phyloP scores from a whole-genome alignment of 2,888 invertebrate species.

The Maniola hyperantus region DNA sequence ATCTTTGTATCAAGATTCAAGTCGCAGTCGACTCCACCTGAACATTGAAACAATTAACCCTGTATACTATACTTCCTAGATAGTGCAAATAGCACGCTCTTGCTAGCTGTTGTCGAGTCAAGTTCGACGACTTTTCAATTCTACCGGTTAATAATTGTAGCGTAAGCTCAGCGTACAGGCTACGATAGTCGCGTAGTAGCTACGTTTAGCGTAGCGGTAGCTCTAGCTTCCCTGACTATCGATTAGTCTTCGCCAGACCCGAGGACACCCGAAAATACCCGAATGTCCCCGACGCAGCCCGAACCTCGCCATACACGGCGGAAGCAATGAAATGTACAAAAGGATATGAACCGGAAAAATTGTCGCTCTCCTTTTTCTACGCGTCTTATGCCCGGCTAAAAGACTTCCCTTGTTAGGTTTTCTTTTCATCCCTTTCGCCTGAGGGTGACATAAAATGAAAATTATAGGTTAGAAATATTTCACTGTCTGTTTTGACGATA shows the following conservation, averaged over 20 bases:
- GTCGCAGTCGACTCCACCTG: conserved; percentile 44
- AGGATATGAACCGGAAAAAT: conserved; percentile 81
- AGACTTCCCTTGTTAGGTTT: conserved; percentile 64
- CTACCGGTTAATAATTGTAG: conserved; percentile 55
- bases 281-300: conserved; percentile 57
- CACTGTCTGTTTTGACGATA: neutral
- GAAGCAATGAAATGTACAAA: conserved; percentile 82
- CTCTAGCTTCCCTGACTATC: conserved; percentile 60
- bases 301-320: conserved; percentile 71
- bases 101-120: conserved; percentile 48
- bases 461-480: conserved; percentile 20
- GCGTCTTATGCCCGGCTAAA: conserved; percentile 67
- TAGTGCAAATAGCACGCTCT: conserved; percentile 44
- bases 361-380: conserved; percentile 77
- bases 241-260: conserved; percentile 64
- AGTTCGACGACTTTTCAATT: conserved; percentile 59
- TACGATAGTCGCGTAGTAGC: conserved; percentile 72
- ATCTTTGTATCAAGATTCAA: conserved; percentile 48
- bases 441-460: conserved; percentile 28
- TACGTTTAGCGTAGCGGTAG: conserved; percentile 55
- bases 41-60: conserved; percentile 48
- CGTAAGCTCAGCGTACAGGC: conserved; percentile 67
- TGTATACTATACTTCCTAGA: conserved; percentile 34
- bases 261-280: conserved; percentile 56
- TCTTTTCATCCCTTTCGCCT: conserved; percentile 57